Evolutionary conservation across 2,888 invertebrate species (phyloP).

Genomic region (Xylota sylvarum): DNA sequence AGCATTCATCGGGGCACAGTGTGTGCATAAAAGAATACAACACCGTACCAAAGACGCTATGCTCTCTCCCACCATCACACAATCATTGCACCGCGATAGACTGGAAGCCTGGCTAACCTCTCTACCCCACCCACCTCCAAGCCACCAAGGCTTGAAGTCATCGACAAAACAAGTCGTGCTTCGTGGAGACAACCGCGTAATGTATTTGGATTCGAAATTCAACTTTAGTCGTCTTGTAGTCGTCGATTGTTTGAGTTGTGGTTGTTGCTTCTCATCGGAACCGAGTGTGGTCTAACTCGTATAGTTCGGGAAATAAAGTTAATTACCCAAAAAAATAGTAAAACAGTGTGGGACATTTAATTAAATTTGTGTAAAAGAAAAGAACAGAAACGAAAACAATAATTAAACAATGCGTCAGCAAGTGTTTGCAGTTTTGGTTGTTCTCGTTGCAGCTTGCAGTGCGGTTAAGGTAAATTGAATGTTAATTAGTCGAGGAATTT

Average conservation of each 20-base stretch:
- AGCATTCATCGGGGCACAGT: slow-evolving; percentile 32
- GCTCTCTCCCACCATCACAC: slow-evolving; percentile 2
- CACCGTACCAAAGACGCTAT: slow-evolving; percentile 7
- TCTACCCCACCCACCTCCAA: slow-evolving; percentile 9
- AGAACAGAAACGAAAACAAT: slow-evolving; percentile 1
- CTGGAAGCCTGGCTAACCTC: slow-evolving; percentile 32
- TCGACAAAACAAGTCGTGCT: slow-evolving; percentile 68
- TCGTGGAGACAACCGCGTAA: slow-evolving; percentile 50
- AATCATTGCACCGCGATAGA: not conserved
- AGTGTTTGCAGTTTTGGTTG: slow-evolving; percentile 79
- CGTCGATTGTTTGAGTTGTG: slow-evolving; percentile 63
- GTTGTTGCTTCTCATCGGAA: slow-evolving; percentile 20
- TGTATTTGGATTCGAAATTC: slow-evolving; percentile 39
- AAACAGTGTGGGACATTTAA: slow-evolving; percentile 36
- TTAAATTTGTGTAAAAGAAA: slow-evolving; percentile 1
- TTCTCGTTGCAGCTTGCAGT: slow-evolving; percentile 79
- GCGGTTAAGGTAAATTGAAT: slow-evolving; percentile 79
- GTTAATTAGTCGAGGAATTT: slow-evolving; percentile 1
- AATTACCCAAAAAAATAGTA: slow-evolving; percentile 2
- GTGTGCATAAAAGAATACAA: slow-evolving; percentile 35
- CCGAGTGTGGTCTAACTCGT: slow-evolving; percentile 1
- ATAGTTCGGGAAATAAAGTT: slow-evolving; percentile 5
- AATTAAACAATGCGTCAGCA: slow-evolving; percentile 77
- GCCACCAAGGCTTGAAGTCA: slow-evolving; percentile 47
- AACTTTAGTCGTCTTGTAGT: slow-evolving; percentile 61